A percentile compares a stretch with the other conserved stretches of the same genome.
Conservation (phyloP, 1,140 invertebrate genomes). For the Drosophila novamexicana region DNA sequence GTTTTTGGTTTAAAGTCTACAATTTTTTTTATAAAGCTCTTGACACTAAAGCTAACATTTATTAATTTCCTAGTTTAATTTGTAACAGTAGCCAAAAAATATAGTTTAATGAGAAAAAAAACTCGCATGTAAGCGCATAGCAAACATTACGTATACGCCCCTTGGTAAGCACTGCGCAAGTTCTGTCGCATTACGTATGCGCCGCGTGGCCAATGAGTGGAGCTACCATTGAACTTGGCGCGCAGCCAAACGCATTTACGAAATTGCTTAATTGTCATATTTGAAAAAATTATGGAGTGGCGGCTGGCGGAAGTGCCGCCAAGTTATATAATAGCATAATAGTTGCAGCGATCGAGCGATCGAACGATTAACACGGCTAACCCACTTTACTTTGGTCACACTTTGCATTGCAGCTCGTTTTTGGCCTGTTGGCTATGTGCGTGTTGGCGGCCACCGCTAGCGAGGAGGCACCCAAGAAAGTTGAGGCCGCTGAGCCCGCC, state of each 20-base stretch:
- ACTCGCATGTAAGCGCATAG: not conserved
- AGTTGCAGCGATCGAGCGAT: not conserved
- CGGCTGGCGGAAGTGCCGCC: slow-evolving; percentile 52
- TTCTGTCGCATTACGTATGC: slow-evolving; percentile 61
- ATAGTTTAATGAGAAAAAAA: not conserved
- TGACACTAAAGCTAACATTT: no score
- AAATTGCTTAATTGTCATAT: slow-evolving; percentile 77
- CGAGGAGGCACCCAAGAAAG: slow-evolving; percentile 84
- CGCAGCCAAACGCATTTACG: slow-evolving; percentile 50
- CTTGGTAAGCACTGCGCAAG: slow-evolving; percentile 12
- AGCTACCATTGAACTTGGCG: slow-evolving; percentile 68
- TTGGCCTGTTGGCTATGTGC: slow-evolving; percentile 86
- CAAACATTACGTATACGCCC: slow-evolving; percentile 16
- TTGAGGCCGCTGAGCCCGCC: slow-evolving; percentile 70
- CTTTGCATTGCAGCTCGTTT: slow-evolving; percentile 72
- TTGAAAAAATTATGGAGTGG: slow-evolving; percentile 54
- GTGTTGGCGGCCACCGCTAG: slow-evolving; percentile 83
- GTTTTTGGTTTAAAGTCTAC: no score
- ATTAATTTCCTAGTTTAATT: no score
- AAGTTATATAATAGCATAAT: slow-evolving; percentile 47
- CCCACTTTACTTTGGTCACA: slow-evolving; percentile 48
- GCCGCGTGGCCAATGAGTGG: slow-evolving; percentile 40
- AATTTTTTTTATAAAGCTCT: no score
- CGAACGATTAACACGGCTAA: slow-evolving; percentile 21
- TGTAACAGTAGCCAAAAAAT: not conserved